These are phyloP conservation scores for Herminia tarsipennalis DNA, from an alignment of 2,888 invertebrate species.

Conservation along the genomic window DNA sequence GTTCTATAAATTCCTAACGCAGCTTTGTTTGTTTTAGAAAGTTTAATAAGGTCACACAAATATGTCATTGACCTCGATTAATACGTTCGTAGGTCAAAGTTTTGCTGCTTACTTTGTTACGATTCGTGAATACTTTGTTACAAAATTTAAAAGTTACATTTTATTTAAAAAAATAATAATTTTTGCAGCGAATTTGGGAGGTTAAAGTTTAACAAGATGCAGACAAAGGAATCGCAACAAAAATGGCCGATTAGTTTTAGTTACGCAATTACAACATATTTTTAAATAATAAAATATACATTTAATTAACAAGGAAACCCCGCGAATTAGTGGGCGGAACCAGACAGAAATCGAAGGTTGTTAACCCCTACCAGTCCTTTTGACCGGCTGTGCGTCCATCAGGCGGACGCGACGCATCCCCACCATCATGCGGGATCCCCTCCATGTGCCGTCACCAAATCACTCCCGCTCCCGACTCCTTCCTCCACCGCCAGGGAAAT, in stretches of 20 bases:
- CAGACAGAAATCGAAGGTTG: constrained; percentile 72
- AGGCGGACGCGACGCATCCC: constrained; percentile 79
- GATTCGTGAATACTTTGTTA: too few species aligned
- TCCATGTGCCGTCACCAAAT: constrained; percentile 81
- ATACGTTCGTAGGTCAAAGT: constrained; percentile 7
- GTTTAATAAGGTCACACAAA: constrained; percentile 54
- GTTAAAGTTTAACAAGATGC: constrained; percentile 14
- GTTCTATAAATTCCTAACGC: constrained; percentile 1
- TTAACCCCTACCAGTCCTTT: constrained; percentile 83
- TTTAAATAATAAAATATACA: constrained; percentile 31
- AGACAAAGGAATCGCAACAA: constrained; percentile 65
- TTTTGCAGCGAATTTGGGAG: too few species aligned
- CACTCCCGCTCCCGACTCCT: constrained; percentile 84
- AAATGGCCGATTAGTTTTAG: constrained; percentile 61
- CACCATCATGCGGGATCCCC: constrained; percentile 84
- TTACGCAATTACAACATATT: constrained; percentile 70
- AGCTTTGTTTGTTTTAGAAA: constrained; percentile 38
- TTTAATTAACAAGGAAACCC: constrained; percentile 51
- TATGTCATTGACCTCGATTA: constrained; percentile 52
- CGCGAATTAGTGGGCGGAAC: constrained; percentile 65
- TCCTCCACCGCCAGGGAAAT: constrained; percentile 80
- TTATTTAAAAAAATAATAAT: too few species aligned
- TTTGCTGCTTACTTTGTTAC: too few species aligned
- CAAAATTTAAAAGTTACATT: too few species aligned
- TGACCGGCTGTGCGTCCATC: constrained; percentile 69